Conservation (phyloP, 2,797 vertebrate genomes). For the Salmo trutta region DNA sequence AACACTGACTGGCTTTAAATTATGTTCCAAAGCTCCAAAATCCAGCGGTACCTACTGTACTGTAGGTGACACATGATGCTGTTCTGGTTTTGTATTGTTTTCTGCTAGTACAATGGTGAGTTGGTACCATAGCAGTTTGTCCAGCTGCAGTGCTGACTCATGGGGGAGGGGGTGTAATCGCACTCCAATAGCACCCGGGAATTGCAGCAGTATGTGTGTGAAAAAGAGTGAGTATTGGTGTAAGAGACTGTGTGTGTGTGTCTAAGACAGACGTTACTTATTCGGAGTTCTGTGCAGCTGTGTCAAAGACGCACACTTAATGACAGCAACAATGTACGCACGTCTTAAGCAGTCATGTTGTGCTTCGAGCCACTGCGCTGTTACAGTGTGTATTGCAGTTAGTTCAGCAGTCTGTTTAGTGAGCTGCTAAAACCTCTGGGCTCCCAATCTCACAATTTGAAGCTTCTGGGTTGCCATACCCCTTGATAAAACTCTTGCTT, state of each 20-base stretch:
- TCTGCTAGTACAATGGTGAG: background rate
- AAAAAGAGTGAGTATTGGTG: background rate
- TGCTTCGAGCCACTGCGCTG: too few relatives aligned
- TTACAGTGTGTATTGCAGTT: too few relatives aligned
- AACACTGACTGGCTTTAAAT: background rate
- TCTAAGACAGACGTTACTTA: background rate
- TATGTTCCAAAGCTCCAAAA: background rate
- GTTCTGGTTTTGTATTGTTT: background rate
- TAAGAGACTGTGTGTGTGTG: background rate
- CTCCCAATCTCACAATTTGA: too few relatives aligned
- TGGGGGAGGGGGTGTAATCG: background rate
- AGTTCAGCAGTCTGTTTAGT: too few relatives aligned
- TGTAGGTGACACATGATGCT: background rate
- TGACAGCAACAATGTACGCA: too few relatives aligned
- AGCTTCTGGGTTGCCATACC: too few relatives aligned
- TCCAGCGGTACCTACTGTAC: background rate
- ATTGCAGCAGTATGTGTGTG: background rate
- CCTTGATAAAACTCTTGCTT: background rate
- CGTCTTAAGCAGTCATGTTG: too few relatives aligned
- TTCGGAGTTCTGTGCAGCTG: too few relatives aligned
- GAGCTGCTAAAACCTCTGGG: too few relatives aligned
- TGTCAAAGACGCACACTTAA: too few relatives aligned
- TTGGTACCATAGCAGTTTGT: background rate
- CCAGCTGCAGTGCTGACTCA: conserved; percentile 7
- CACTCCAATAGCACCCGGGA: background rate